Conservation (phyloP, 1,140 invertebrate genomes). For the Eriosoma lanigerum region DNA sequence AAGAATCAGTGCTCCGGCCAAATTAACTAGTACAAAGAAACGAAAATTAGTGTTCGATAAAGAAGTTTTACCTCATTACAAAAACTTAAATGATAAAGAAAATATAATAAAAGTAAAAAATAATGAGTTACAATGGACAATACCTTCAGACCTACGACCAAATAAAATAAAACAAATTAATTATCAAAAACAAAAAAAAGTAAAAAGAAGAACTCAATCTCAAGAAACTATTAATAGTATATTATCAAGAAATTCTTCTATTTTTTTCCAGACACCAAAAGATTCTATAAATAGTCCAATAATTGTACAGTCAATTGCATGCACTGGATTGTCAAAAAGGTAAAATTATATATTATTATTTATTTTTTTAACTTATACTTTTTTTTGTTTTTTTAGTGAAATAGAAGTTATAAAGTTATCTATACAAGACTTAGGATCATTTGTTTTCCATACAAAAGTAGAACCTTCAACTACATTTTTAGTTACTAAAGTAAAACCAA, state of each 20-base stretch:
- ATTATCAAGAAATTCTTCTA: slow-evolving; percentile 26
- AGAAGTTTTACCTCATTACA: background rate
- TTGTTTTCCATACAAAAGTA: background rate
- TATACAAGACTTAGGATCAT: slow-evolving; percentile 15
- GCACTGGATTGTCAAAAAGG: slow-evolving; percentile 29
- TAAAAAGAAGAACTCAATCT: background rate
- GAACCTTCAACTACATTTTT: slow-evolving; percentile 34
- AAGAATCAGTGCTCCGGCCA: slow-evolving; percentile 24
- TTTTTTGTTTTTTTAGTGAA: slow-evolving; percentile 36
- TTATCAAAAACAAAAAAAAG: background rate
- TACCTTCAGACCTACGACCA: slow-evolving; percentile 38
- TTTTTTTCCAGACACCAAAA: slow-evolving; percentile 40
- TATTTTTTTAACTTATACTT: background rate
- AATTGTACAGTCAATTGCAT: background rate
- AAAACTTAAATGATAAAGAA: slow-evolving; percentile 2
- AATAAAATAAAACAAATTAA: slow-evolving; percentile 21
- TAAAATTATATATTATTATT: background rate
- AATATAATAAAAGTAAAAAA: background rate
- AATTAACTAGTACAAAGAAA: slow-evolving; percentile 41
- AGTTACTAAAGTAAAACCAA: slow-evolving; percentile 38
- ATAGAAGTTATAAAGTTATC: slow-evolving; percentile 1
- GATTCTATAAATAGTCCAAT: slow-evolving; percentile 1
- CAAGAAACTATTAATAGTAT: background rate
- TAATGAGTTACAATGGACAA: background rate
- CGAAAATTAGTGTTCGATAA: background rate